Evolutionary conservation across 37 sponge, comb jelly and placozoan species (phyloP).

Genomic region (Spongilla lacustris): DNA sequence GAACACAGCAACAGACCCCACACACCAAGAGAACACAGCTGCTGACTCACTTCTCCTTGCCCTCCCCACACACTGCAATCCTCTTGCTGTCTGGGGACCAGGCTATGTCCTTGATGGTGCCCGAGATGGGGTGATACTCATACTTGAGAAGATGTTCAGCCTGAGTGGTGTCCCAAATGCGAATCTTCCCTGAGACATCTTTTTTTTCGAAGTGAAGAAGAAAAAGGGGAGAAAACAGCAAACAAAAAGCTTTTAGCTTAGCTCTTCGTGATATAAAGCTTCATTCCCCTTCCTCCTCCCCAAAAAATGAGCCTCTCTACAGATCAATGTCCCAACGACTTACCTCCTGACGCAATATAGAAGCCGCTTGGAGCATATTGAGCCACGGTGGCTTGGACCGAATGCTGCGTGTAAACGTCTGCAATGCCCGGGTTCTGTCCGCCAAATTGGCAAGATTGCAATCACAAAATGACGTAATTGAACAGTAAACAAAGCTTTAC

Average conservation of each 20-base stretch:
- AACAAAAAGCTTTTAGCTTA: too few species aligned
- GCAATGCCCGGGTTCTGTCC: conserved; percentile 80
- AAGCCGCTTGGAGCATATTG: conserved; percentile 93
- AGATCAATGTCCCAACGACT: neutral
- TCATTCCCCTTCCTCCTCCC: too few species aligned
- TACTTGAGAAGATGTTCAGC: conserved; percentile 92
- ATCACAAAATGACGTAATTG: neutral
- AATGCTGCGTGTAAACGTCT: conserved; percentile 91
- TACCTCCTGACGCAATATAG: conserved; percentile 96
- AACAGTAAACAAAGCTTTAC: neutral
- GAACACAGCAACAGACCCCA: neutral
- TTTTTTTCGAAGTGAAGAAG: neutral
- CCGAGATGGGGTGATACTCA: conserved; percentile 85
- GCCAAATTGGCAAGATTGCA: neutral
- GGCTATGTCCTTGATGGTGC: conserved; percentile 90
- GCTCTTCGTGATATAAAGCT: too few species aligned
- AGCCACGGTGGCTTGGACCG: conserved; percentile 88
- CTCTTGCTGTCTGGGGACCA: conserved; percentile 98
- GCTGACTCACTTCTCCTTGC: conserved; percentile 81
- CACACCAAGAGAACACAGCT: too few species aligned
- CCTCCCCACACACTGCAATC: conserved; percentile 92
- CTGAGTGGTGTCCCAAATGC: conserved; percentile 99
- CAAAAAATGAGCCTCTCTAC: neutral
- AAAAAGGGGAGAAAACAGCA: neutral
- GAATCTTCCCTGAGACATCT: conserved; percentile 91